A percentile compares a stretch with the other conserved stretches of the same genome.
These are phyloP conservation scores for Goniozus legneri DNA, from an alignment of 1,140 invertebrate species.

Conservation along the genomic window DNA sequence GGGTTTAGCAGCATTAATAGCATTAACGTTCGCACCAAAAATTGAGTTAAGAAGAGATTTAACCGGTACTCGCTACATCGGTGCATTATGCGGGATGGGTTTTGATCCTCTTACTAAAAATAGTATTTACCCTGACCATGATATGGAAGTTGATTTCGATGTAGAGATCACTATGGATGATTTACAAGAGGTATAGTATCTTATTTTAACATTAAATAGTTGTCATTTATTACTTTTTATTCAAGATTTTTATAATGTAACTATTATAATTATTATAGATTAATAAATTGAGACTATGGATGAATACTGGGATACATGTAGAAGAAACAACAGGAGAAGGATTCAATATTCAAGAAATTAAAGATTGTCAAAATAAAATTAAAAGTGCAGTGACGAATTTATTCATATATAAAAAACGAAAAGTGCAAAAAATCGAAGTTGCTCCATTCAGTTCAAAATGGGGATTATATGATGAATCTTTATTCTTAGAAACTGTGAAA, in stretches of 20 bases:
- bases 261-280: too few species aligned
- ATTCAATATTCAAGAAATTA: conserved; percentile 16
- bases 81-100: conserved; percentile 81
- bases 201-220: too few species aligned
- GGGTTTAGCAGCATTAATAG: conserved; percentile 72
- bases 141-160: conserved; percentile 77
- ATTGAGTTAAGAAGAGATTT: conserved; percentile 69
- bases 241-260: too few species aligned
- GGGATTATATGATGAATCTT: conserved; percentile 31
- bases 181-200: conserved; percentile 58
- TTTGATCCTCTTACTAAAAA: conserved; percentile 50
- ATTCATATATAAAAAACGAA: conserved; percentile 29
- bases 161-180: conserved; percentile 65
- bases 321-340: conserved; percentile 6
- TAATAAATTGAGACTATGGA: conserved; percentile 34
- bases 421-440: conserved; percentile 11
- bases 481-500: conserved; percentile 29
- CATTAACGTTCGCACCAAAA: conserved; percentile 76
- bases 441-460: conserved; percentile 26
- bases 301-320: conserved; percentile 36
- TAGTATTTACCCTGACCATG: conserved; percentile 75
- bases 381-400: conserved; percentile 22
- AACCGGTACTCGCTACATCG: conserved; percentile 63
- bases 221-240: too few species aligned
- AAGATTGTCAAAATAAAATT: conserved; percentile 33